Conservation (phyloP, 2,888 invertebrate genomes). For the Diaphora mendica region DNA sequence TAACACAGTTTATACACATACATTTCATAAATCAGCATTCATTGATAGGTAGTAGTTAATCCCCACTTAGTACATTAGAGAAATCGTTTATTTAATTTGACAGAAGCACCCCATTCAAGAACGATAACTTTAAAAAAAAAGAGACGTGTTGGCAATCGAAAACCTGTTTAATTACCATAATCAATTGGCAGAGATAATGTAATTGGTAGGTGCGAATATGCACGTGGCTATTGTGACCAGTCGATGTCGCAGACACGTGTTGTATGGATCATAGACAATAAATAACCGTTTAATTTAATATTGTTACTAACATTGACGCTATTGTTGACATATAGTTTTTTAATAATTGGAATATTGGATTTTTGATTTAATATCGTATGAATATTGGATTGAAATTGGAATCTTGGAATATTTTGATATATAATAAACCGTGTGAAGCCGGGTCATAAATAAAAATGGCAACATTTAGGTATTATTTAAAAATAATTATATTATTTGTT, state of each 20-base stretch:
- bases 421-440: background rate
- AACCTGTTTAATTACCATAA: conserved; percentile 63
- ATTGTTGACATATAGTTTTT: background rate
- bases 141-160: conserved; percentile 38
- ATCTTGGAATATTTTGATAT: background rate
- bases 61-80: background rate
- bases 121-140: background rate
- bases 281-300: conserved; percentile 36
- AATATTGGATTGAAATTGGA: too few relatives aligned
- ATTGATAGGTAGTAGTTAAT: background rate
- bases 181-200: conserved; percentile 49
- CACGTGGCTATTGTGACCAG: conserved; percentile 55
- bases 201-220: conserved; percentile 50
- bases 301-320: conserved; percentile 15
- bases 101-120: background rate
- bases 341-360: too few relatives aligned
- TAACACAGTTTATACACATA: background rate
- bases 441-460: background rate
- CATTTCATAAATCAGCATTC: background rate
- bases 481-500: conserved; percentile 5
- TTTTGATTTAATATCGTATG: too few relatives aligned
- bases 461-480: background rate
- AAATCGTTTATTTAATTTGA: background rate
- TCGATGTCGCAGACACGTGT: conserved; percentile 45
- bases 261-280: conserved; percentile 24